These are phyloP conservation scores for Microplitis manilae DNA, from an alignment of 2,888 invertebrate species.

Conservation along the genomic window DNA sequence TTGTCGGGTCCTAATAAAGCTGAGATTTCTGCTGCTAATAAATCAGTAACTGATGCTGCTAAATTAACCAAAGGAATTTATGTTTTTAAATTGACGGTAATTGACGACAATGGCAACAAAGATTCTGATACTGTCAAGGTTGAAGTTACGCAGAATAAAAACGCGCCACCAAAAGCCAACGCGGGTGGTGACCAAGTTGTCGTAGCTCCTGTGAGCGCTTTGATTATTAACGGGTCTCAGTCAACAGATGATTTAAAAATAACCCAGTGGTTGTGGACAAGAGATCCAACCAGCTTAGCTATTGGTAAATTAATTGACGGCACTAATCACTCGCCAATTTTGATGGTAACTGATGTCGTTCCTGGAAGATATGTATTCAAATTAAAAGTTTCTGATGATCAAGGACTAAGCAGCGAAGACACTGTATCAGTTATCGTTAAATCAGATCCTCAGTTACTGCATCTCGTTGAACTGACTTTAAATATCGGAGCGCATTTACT, in stretches of 20 bases:
- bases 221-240: slow-evolving; percentile 86
- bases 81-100: slow-evolving; percentile 84
- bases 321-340: slow-evolving; percentile 83
- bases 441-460: slow-evolving; percentile 80
- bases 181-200: slow-evolving; percentile 89
- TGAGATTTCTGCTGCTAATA: slow-evolving; percentile 74
- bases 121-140: slow-evolving; percentile 82
- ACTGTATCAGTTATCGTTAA: slow-evolving; percentile 89
- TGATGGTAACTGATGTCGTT: slow-evolving; percentile 88
- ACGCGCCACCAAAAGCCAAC: slow-evolving; percentile 89
- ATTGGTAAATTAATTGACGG: slow-evolving; percentile 86
- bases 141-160: slow-evolving; percentile 91
- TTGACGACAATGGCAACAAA: slow-evolving; percentile 88
- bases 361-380: slow-evolving; percentile 91
- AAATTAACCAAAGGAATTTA: slow-evolving; percentile 89
- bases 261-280: slow-evolving; percentile 86
- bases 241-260: slow-evolving; percentile 92
- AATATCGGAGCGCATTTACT: slow-evolving; percentile 82
- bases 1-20: slow-evolving; percentile 76
- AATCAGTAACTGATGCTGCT: slow-evolving; percentile 83
- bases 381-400: slow-evolving; percentile 91
- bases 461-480: slow-evolving; percentile 86
- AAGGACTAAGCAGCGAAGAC: slow-evolving; percentile 87
- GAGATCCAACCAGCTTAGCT: slow-evolving; percentile 84
- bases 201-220: slow-evolving; percentile 81